These are phyloP conservation scores for Nymphicus hollandicus DNA, from an alignment of 2,113 vertebrate species.

Conservation along the genomic window DNA sequence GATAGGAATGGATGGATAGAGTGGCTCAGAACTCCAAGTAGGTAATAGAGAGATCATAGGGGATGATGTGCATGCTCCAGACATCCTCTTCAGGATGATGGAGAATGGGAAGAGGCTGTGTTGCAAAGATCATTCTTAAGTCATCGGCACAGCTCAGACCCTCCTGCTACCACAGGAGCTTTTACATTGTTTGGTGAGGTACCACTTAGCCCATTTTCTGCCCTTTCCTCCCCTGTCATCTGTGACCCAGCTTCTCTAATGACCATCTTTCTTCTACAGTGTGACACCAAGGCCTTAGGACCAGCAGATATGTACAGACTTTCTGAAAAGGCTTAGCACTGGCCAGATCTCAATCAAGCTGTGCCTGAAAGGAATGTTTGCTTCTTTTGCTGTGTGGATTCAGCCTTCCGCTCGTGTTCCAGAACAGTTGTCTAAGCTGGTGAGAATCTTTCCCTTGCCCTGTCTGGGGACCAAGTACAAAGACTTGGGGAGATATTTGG, in stretches of 20 bases:
- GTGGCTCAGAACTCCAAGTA: background rate
- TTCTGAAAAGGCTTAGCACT: background rate
- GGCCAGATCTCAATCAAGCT: background rate
- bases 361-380: background rate
- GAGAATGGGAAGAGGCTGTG: background rate
- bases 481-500: background rate
- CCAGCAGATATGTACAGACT: background rate
- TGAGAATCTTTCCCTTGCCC: background rate
- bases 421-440: background rate
- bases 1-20: background rate
- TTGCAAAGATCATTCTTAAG: background rate
- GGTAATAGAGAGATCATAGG: background rate
- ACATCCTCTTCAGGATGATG: background rate
- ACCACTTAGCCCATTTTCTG: background rate
- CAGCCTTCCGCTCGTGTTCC: background rate
- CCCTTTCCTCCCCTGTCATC: background rate
- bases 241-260: background rate
- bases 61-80: background rate
- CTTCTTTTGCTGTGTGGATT: background rate
- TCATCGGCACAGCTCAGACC: background rate
- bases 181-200: background rate
- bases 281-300: background rate
- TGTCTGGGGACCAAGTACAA: background rate
- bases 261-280: background rate
- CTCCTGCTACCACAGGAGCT: background rate